Evolutionary conservation across 23 tunicate species (phyloP).

Genomic region (Clavelina lepadiformis): DNA sequence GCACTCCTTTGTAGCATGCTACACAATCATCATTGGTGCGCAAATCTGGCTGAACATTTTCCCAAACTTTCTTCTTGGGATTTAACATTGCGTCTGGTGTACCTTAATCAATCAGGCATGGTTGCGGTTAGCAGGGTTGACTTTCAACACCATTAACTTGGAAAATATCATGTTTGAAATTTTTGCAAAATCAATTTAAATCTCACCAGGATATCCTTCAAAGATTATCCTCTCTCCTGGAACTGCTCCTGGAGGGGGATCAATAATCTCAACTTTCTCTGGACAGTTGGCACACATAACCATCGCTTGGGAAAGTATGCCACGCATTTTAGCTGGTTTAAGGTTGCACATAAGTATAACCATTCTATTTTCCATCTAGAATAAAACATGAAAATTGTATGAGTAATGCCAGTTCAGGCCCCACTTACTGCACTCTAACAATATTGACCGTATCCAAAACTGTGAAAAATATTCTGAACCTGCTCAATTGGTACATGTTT

Average conservation of each 20-base stretch:
- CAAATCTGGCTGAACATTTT: conserved; percentile 77
- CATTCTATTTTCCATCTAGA: conserved; percentile 86
- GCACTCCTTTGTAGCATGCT: conserved; percentile 84
- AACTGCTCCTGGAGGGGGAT: conserved; percentile 81
- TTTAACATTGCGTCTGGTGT: conserved; percentile 70
- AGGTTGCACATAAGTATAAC: conserved; percentile 85
- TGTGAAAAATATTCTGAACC: no score
- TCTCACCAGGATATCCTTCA: conserved; percentile 68
- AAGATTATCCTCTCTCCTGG: conserved; percentile 77
- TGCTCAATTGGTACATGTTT: conserved; percentile 66
- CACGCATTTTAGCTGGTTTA: conserved; percentile 92
- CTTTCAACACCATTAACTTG: no score
- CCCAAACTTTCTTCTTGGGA: conserved; percentile 93
- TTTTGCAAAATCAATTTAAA: neutral
- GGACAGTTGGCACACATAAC: conserved; percentile 83
- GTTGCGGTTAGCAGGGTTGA: neutral
- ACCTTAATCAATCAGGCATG: conserved; percentile 20
- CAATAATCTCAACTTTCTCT: conserved; percentile 75
- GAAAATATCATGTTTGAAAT: neutral
- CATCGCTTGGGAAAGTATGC: conserved; percentile 91
- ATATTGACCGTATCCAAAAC: no score
- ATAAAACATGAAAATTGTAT: neutral
- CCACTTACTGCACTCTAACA: neutral
- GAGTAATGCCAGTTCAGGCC: neutral
- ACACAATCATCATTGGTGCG: conserved; percentile 63